Evolutionary conservation across 1,140 invertebrate species (phyloP).

Genomic region (Ruditapes philippinarum): DNA sequence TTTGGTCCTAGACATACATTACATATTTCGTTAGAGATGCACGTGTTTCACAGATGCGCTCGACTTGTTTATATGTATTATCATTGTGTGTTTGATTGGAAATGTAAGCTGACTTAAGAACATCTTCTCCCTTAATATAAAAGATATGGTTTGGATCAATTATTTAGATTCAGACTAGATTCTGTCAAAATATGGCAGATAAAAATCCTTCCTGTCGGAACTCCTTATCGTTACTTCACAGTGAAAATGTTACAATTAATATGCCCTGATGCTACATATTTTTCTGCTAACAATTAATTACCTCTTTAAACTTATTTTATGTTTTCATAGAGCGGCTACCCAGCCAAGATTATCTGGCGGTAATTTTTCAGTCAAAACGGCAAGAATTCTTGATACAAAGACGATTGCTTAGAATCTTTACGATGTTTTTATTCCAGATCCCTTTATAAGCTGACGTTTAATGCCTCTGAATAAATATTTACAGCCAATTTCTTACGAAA

Average conservation of each 20-base stretch:
- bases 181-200: background rate
- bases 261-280: background rate
- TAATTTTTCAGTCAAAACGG: background rate
- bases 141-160: background rate
- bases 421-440: conserved; percentile 10
- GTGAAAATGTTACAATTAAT: conserved; percentile 13
- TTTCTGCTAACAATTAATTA: background rate
- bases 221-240: background rate
- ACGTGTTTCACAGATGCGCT: no score
- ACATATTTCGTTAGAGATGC: no score
- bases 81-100: no score
- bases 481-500: conserved; percentile 40
- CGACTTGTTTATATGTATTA: no score
- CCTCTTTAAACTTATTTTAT: conserved; percentile 10
- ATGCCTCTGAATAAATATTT: conserved; percentile 4
- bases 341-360: background rate
- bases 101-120: no score
- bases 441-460: background rate
- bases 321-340: conserved; percentile 6
- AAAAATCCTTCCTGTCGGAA: background rate
- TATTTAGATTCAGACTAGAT: background rate
- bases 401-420: background rate
- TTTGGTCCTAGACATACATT: no score
- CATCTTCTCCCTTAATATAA: no score
- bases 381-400: background rate